phyloP scores from a whole-genome alignment of 2,113 vertebrate species.

The Zosterops hypoxanthus region DNA sequence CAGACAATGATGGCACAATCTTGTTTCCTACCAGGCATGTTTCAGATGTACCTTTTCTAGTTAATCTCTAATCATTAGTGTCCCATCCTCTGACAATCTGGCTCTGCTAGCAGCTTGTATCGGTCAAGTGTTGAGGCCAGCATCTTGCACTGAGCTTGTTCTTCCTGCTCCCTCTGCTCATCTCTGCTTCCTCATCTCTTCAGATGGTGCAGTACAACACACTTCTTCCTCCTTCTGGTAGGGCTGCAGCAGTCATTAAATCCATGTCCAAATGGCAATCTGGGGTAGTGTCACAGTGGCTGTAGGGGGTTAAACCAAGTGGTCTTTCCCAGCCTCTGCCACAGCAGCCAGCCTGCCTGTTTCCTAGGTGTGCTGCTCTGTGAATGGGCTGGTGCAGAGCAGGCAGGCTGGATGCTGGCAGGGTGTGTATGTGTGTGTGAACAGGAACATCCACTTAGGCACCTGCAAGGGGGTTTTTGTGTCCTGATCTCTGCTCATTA shows the following conservation, averaged over 20 bases:
- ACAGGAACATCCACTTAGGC: neutral
- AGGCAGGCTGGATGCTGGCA: fast-evolving
- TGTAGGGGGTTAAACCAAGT: neutral
- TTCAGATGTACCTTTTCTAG: neutral
- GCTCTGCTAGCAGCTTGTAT: neutral
- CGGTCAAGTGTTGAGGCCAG: neutral
- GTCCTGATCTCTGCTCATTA: neutral
- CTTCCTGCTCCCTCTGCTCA: neutral
- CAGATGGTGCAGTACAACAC: neutral
- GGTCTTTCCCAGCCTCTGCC: neutral
- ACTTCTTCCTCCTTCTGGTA: neutral
- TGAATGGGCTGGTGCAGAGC: neutral
- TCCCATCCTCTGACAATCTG: neutral
- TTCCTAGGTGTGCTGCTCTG: neutral
- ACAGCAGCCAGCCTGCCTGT: neutral
- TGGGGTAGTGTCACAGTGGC: neutral
- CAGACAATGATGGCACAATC: neutral
- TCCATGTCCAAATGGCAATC: neutral
- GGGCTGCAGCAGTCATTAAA: neutral
- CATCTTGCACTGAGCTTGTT: neutral
- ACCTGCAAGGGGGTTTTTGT: neutral
- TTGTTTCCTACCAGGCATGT: neutral
- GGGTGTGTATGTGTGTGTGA: too few relatives aligned
- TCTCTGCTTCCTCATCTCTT: neutral
- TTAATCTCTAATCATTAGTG: neutral